Base-by-base conservation (phyloP, 2,888 invertebrate species). In the Artemia sp. region DNA sequence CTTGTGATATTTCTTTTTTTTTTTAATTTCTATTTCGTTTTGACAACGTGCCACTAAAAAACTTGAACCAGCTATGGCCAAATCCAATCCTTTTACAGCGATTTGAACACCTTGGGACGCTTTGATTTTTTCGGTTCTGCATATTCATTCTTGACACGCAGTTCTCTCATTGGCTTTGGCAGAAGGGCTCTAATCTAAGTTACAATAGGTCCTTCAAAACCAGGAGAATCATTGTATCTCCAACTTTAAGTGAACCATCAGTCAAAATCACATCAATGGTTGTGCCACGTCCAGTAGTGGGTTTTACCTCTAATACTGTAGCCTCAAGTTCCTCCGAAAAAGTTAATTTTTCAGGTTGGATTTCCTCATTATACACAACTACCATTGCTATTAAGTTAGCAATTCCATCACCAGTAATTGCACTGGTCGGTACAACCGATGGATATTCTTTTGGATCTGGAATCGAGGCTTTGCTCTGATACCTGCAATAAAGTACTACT, bases 81-180 rank as follows among this genome's bases (percentile, higher is more conserved):
- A 96, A 78, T 98, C 98, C 74, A 99, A 81, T 77, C 97, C 95
- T 77, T 97, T 97, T 6, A 93, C 98, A 4, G 96, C 91, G 72
- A 99, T 90, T 82, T 99, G 99, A 6, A 98, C 93, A 72, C 98
- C 98, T 77, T 97, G 96, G 0, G 98, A 96, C 1, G 92, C 98
- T 74, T 87, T 84, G 1, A 98, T 87, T 81, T 92, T 92, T 77
- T 93, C 80, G 92, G 85, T 79, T 97, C 95, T 64, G 92, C 86
- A 77, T 96, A 98, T 0, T 90, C 90, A 76, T 90, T 92, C 87
- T 89, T 98, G 8, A 98, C 95, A 74, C 98, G 81, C 67, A 98
- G 81, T 79, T 98, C 98, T 79, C 90, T 92, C 84, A 98, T 85
- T 0, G 98, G 96, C 77, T 96, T 93, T 3, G 98, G 98, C 91